These are phyloP conservation scores for Sphaeramia orbicularis DNA, from an alignment of 2,797 vertebrate species.

Conservation along the genomic window DNA sequence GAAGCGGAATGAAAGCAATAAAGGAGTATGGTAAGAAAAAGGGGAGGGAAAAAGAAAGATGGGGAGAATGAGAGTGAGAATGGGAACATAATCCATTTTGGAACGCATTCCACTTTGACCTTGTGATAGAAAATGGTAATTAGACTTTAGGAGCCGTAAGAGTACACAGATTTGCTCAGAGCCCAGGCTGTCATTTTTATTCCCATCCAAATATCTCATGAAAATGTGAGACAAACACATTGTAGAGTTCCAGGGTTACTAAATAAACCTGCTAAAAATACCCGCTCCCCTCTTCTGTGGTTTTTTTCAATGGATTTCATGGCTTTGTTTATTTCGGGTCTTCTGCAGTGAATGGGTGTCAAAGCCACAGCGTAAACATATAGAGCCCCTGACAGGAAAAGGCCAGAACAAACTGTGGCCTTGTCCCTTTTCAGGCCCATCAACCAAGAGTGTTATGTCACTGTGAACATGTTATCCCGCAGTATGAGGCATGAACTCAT, in stretches of 20 bases:
- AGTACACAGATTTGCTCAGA: constrained; percentile 57
- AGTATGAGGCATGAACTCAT: constrained; percentile 27
- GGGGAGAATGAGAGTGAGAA: constrained; percentile 57
- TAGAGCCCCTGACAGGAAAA: constrained; percentile 73
- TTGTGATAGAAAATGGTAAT: constrained; percentile 78
- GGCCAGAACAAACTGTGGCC: constrained; percentile 74
- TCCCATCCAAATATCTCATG: constrained; percentile 62
- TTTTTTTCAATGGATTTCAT: constrained; percentile 60
- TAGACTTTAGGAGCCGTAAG: constrained; percentile 70
- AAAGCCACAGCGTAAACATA: constrained; percentile 76
- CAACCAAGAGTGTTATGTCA: constrained; percentile 64
- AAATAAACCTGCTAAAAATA: constrained; percentile 79
- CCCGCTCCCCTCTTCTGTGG: constrained; percentile 34
- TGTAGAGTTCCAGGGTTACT: constrained; percentile 70
- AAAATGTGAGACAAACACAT: constrained; percentile 75
- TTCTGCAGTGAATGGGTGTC: constrained; percentile 71
- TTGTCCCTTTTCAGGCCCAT: constrained; percentile 62
- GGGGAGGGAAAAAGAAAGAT: constrained; percentile 24
- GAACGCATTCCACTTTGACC: constrained; percentile 80
- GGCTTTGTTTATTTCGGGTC: constrained; percentile 76
- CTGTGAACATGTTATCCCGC: constrained; percentile 55
- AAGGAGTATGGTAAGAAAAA: constrained; percentile 56
- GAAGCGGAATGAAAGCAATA: constrained; percentile 55
- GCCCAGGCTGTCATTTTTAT: constrained; percentile 64
- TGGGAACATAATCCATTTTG: constrained; percentile 80